A percentile compares a stretch with the other conserved stretches of the same genome.
These are phyloP conservation scores for Anniella stebbinsi DNA, from an alignment of 2,797 vertebrate genomes.

Conservation along the genomic window DNA sequence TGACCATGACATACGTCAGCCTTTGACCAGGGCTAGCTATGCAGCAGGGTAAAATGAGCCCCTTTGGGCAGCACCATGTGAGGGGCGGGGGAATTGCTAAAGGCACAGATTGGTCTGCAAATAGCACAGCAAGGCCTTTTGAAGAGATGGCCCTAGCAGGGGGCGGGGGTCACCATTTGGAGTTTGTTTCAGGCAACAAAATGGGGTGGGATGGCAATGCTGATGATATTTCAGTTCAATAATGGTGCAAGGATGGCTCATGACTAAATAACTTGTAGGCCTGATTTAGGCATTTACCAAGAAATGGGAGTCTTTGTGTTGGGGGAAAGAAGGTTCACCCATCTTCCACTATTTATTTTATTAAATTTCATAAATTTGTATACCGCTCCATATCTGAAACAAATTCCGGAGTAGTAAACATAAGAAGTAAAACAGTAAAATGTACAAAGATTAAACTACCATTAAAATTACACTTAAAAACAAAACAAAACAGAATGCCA, in stretches of 20 bases:
- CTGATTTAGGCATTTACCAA: too few relatives aligned
- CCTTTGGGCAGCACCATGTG: neutral
- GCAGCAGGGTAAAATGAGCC: neutral
- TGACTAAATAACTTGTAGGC: conserved; percentile 29
- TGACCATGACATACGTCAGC: conserved; percentile 34
- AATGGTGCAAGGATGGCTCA: neutral
- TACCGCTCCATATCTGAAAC: too few relatives aligned
- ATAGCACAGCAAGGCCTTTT: neutral
- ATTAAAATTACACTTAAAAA: too few relatives aligned
- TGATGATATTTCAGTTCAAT: neutral
- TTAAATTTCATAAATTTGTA: too few relatives aligned
- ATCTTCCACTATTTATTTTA: neutral
- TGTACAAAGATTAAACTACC: too few relatives aligned
- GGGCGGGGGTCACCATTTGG: neutral
- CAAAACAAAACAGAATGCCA: too few relatives aligned
- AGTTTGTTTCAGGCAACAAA: neutral
- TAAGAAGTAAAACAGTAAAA: too few relatives aligned
- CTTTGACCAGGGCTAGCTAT: neutral
- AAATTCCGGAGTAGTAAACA: too few relatives aligned
- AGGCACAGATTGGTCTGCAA: neutral
- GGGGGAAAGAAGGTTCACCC: too few relatives aligned
- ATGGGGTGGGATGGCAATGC: neutral
- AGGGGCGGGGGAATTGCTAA: neutral
- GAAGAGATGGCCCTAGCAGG: too few relatives aligned
- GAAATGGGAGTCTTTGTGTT: neutral